Base-by-base conservation (phyloP, 2,797 vertebrate species). In the Hoplostethus mediterraneus region DNA sequence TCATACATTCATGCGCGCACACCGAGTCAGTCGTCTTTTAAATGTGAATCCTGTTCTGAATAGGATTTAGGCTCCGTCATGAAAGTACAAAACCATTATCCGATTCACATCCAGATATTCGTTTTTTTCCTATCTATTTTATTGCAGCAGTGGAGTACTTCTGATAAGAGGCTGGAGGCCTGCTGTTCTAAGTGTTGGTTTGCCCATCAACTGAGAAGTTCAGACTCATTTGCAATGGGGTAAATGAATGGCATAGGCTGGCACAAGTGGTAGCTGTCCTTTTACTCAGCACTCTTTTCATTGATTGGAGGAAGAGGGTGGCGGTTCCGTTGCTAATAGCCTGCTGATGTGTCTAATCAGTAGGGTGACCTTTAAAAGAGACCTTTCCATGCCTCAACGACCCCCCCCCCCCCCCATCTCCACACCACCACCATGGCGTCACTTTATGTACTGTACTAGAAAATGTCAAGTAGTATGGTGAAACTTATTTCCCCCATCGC, bases 311-410 rank as follows among this genome's bases (percentile, higher is more conserved):
- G 45, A 63, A 67, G 45, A 71, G 13, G 52, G 62, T 59, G 57
- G 69, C 61, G 62, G 63, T 79, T 76, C 55, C 60, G 71, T 83
- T 78, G 73, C 83, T 82, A 80, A 87, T 81, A 75, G 73, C 80
- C 75, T 65, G 78, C 80, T 86, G 81, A 89, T 89, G 77, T 74
- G 76, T 85, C 73, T 88, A 86, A 90, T 88, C 67, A 9, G 54
- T 65, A 65, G 61, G 52, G 75, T 87, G 84, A 92, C 87, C 86
- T 91, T 90, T 84, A 67, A 65, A 61, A 61, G 14, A 87, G 73
- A 80, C 78, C 36, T 66, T 48, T 47, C 61, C 40, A 10, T 58
- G 56, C 3, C 36, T 31, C 17, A 21, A 33, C 11, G 7, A 25
- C 73, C 58, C n/a, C 38, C 44, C n/a, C 44, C n/a, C 48, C 21